Evolutionary conservation across 2,113 vertebrate genomes (phyloP), one percentile per base, ranked within the genome.

Genomic region (Vicugna pacos): DNA sequence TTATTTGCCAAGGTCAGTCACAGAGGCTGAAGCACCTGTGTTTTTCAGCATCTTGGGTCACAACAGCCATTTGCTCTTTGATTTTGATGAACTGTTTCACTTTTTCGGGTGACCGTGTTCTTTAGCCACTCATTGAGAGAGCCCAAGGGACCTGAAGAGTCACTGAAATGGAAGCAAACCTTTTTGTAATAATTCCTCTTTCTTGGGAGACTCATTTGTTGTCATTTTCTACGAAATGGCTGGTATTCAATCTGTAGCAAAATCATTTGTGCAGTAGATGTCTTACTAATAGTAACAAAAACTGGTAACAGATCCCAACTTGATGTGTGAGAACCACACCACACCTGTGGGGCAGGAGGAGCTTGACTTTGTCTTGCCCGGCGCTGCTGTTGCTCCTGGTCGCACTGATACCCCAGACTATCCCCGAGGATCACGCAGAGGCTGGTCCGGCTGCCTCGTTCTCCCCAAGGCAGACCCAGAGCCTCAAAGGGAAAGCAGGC

Each of bases 1-100:
- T 72, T 77, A 35, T 93, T 93, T 97, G 93, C 94, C 96, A 97
- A 85, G 91, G 62, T 69, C 80, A 76, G 91, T 96, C 92, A 6
- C 46, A 88, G 95, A 98, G 95, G 80, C 85, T 77, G 85, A 89
- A 88, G 96, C 77, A 16, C 2, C 69, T 80, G 15, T 30, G 82
- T 56, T 96, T 96, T 75, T 93, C 97, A 70, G 83, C 54, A n/a
- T 3, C 17, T n/a, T 38, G 50, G 28, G 3, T n/a, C 35, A 19
- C 1, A 42, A 52, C 2, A 24, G 50, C 50, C 85, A 19, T 93
- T 93, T 96, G 58, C 50, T 64, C 85, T 93, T 54, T 17, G 38
- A 54, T 97, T 96, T 91, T 93, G 60, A 46, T 19, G 73, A 15
- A 2, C 89, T 76, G 92, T 93, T 94, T 83, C 48, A 70, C 89